Percentiles rank a stretch among this genome's conserved stretches.
phyloP scores from a whole-genome alignment of 53 echinoderm and acorn worm genomes.

The Antedon mediterranea region DNA sequence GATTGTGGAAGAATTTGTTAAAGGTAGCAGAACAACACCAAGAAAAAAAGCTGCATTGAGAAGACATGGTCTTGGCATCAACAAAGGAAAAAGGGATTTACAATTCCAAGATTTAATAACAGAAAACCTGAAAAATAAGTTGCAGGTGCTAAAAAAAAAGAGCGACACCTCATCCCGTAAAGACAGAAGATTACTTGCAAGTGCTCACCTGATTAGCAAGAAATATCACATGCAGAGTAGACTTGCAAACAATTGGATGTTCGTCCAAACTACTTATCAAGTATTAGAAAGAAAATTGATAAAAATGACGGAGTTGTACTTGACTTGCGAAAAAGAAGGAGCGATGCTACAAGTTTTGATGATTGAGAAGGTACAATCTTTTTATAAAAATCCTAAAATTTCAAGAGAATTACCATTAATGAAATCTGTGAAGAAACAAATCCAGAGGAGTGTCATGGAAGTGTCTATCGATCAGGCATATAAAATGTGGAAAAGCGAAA shows the following conservation, averaged over 20 bases:
- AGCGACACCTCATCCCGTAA: slow-evolving; percentile 10
- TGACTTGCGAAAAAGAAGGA: slow-evolving; percentile 5
- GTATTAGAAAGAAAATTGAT: not conserved
- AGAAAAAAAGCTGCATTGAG: slow-evolving; percentile 4
- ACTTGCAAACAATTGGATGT: slow-evolving; percentile 8
- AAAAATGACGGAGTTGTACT: not conserved
- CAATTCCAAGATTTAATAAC: slow-evolving; percentile 6
- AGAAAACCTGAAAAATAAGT: not conserved
- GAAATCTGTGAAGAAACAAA: slow-evolving; percentile 1
- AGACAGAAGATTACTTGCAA: slow-evolving; percentile 6
- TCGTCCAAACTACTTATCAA: slow-evolving; percentile 11
- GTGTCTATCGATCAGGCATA: slow-evolving; percentile 18
- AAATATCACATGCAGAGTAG: slow-evolving; percentile 9
- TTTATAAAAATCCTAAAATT: slow-evolving; percentile 3
- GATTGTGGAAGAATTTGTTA: slow-evolving; percentile 3
- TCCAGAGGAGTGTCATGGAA: slow-evolving; percentile 11
- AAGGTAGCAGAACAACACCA: slow-evolving; percentile 2
- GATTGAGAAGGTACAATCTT: slow-evolving; percentile 5
- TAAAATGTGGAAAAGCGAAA: slow-evolving; percentile 16
- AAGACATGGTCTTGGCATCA: not conserved
- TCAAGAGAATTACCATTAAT: slow-evolving; percentile 10
- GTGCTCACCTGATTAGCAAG: slow-evolving; percentile 10
- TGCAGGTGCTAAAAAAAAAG: not conserved
- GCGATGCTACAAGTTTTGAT: slow-evolving; percentile 10
- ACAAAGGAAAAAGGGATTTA: not conserved